These are phyloP conservation scores for Tachysurus fulvidraco DNA, from an alignment of 2,113 vertebrate genomes.

Conservation along the genomic window DNA sequence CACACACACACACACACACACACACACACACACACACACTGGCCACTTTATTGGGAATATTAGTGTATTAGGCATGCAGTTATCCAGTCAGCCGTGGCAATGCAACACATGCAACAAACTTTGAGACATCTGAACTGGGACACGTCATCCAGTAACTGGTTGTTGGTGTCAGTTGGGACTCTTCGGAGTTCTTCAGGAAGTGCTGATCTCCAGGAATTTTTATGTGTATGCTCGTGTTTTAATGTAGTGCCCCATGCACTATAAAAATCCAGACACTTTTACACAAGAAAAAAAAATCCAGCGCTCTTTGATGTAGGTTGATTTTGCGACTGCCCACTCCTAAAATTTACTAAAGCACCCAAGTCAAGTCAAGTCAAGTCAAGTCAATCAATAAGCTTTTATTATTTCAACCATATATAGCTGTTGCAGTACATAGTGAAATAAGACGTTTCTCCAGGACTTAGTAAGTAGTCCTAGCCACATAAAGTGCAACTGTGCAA, in stretches of 20 bases:
- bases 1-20: too few relatives aligned
- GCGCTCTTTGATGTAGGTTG: neutral
- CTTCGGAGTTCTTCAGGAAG: neutral
- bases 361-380: too few relatives aligned
- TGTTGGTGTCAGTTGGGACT: neutral
- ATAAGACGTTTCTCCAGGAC: too few relatives aligned
- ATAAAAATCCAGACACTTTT: neutral
- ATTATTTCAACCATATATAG: too few relatives aligned
- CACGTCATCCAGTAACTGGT: too few relatives aligned
- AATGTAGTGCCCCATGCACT: neutral
- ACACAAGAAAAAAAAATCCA: neutral
- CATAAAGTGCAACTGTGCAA: too few relatives aligned
- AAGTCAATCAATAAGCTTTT: too few relatives aligned
- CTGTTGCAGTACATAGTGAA: too few relatives aligned
- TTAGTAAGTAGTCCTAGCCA: too few relatives aligned
- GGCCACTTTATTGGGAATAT: too few relatives aligned
- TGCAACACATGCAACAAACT: neutral
- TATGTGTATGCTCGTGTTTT: neutral
- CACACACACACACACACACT: too few relatives aligned
- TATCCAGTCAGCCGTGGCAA: neutral
- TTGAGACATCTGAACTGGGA: neutral
- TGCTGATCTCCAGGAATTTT: neutral
- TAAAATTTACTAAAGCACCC: neutral
- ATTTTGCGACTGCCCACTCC: neutral
- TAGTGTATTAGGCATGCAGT: neutral